Conservation (phyloP, 2,888 invertebrate species). For the Cantharis rustica region DNA sequence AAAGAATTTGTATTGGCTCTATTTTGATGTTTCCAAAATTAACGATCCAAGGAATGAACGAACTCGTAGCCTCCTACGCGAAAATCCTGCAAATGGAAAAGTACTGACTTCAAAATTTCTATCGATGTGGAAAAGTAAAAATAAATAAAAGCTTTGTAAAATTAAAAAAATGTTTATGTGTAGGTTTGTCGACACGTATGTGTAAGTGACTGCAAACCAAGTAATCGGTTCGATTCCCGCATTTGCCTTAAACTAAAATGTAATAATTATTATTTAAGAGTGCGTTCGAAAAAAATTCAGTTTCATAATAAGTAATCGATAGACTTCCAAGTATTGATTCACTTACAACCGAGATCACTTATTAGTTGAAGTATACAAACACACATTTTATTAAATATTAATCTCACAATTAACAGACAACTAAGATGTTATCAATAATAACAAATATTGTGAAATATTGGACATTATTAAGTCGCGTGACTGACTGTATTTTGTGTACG, state of each 20-base stretch:
- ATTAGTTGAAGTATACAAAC: not conserved
- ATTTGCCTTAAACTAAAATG: not conserved
- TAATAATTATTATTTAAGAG: not conserved
- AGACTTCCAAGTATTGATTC: not conserved
- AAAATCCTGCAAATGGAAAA: constrained; percentile 25
- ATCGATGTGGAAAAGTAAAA: not conserved
- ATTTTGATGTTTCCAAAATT: constrained; percentile 13
- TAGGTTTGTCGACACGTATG: not conserved
- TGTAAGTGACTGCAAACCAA: too few species aligned
- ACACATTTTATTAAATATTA: not conserved
- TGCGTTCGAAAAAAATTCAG: not conserved
- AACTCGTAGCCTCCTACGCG: constrained; percentile 16
- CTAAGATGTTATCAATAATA: not conserved
- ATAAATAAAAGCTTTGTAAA: not conserved
- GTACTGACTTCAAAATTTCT: constrained; percentile 15
- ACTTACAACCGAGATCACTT: not conserved
- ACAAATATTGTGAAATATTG: not conserved
- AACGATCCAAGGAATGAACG: constrained; percentile 9
- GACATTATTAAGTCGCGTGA: not conserved
- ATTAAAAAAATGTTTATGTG: not conserved
- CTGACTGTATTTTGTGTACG: not conserved
- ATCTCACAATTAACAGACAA: not conserved
- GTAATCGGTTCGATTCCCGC: not conserved
- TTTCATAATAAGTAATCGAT: not conserved
- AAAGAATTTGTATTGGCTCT: not conserved